phyloP scores from a whole-genome alignment of 2,888 invertebrate genomes.

The Metalampra italica region DNA sequence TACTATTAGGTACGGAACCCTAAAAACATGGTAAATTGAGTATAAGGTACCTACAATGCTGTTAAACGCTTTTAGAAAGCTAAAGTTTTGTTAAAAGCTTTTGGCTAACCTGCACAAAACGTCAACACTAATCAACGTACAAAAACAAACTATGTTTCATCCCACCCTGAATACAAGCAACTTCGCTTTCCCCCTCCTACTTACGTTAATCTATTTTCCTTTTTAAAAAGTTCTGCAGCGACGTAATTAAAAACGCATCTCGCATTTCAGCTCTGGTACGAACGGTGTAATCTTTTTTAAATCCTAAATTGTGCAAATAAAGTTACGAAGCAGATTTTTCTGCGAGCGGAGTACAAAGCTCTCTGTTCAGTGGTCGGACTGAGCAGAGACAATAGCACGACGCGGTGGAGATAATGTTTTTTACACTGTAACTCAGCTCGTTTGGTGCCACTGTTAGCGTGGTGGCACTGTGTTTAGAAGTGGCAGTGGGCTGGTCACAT shows the following conservation, averaged over 20 bases:
- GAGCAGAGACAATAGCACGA: slow-evolving; percentile 33
- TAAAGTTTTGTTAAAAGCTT: too few species aligned
- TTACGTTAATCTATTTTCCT: background rate
- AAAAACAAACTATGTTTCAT: too few species aligned
- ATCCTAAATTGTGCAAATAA: background rate
- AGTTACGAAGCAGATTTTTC: background rate
- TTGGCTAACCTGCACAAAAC: too few species aligned
- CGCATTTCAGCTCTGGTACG: background rate
- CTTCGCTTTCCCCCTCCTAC: background rate
- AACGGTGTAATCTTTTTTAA: background rate
- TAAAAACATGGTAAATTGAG: too few species aligned
- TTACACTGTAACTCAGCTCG: slow-evolving; percentile 38
- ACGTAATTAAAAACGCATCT: background rate
- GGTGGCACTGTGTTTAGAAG: too few species aligned
- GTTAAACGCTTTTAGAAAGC: too few species aligned
- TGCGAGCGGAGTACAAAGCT: slow-evolving; percentile 22
- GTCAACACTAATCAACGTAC: too few species aligned
- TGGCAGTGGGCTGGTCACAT: too few species aligned
- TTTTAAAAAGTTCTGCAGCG: background rate
- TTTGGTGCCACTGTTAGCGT: slow-evolving; percentile 13
- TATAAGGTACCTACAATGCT: too few species aligned
- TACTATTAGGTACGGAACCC: too few species aligned
- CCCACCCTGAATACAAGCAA: too few species aligned
- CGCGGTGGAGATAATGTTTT: slow-evolving; percentile 42
- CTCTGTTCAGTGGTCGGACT: slow-evolving; percentile 19